phyloP scores from a whole-genome alignment of 92 coral and sea anemone species.

The Porites divaricata region DNA sequence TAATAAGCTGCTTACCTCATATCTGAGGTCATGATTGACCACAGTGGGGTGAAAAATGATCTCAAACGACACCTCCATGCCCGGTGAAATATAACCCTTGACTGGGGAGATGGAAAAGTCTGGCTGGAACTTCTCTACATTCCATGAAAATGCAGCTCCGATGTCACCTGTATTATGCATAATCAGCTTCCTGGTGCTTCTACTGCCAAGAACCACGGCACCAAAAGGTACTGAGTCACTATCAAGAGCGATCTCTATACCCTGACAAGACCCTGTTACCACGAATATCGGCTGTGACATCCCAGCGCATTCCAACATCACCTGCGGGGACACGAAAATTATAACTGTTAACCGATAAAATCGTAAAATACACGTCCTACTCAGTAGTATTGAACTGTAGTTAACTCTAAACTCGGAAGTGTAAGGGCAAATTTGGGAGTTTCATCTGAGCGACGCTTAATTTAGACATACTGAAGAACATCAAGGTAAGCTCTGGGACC shows the following conservation, averaged over 20 bases:
- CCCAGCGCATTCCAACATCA: slow-evolving; percentile 98
- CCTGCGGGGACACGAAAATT: slow-evolving; percentile 38
- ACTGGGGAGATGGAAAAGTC: slow-evolving; percentile 88
- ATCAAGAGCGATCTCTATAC: slow-evolving; percentile 89
- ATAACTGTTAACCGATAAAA: not conserved
- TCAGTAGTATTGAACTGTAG: too few species aligned
- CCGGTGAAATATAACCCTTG: slow-evolving; percentile 94
- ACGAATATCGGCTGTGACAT: slow-evolving; percentile 94
- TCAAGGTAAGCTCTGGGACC: too few species aligned
- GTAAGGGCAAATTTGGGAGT: too few species aligned
- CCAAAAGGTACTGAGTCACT: slow-evolving; percentile 97
- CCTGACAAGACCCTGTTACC: slow-evolving; percentile 94
- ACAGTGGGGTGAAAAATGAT: slow-evolving; percentile 86
- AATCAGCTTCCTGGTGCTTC: slow-evolving; percentile 87
- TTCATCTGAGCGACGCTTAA: too few species aligned
- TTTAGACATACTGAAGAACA: too few species aligned
- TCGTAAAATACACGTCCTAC: too few species aligned
- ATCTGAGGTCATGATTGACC: slow-evolving; percentile 89
- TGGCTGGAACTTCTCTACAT: slow-evolving; percentile 80
- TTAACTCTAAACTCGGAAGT: too few species aligned
- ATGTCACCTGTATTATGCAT: slow-evolving; percentile 98
- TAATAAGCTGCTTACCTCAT: slow-evolving; percentile 65
- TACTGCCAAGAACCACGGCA: slow-evolving; percentile 95
- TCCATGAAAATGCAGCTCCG: slow-evolving; percentile 98
- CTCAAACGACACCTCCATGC: slow-evolving; percentile 96